These are phyloP conservation scores for Sinelater perroti DNA, from an alignment of 2,888 invertebrate genomes.

Conservation along the genomic window DNA sequence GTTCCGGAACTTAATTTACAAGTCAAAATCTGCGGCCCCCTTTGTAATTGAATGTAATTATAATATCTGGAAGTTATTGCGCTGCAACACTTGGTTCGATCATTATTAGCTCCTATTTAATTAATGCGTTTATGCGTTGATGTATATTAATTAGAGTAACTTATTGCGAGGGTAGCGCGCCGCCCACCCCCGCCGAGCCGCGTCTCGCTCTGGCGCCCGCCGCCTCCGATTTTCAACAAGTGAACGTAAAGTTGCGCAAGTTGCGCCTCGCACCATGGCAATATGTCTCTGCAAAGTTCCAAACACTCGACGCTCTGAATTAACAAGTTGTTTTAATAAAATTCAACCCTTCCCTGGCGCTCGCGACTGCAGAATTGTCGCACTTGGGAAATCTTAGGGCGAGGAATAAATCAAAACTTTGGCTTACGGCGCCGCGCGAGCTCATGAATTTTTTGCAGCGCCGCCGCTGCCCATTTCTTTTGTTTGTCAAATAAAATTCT, in stretches of 20 bases:
- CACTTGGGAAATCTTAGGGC: conserved; percentile 52
- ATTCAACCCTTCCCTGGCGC: conserved; percentile 57
- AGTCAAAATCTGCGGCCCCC: conserved; percentile 40
- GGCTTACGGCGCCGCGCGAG: conserved; percentile 41
- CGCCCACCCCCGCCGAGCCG: conserved; percentile 38
- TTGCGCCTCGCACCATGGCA: conserved; percentile 54
- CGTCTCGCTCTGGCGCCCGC: conserved; percentile 44
- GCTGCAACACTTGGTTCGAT: conserved; percentile 60
- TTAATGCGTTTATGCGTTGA: conserved; percentile 62
- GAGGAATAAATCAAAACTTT: conserved; percentile 61
- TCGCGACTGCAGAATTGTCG: conserved; percentile 52
- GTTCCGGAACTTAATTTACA: conserved; percentile 38
- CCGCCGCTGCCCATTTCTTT: conserved; percentile 2
- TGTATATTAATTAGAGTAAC: conserved; percentile 62
- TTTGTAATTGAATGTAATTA: conserved; percentile 40
- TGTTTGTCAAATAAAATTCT: not conserved
- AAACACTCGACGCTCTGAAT: conserved; percentile 59
- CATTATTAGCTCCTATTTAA: conserved; percentile 61
- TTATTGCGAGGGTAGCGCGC: conserved; percentile 52
- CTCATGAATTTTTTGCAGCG: conserved; percentile 11
- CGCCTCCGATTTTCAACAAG: conserved; percentile 41
- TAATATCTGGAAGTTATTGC: conserved; percentile 46
- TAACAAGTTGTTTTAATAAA: conserved; percentile 63
- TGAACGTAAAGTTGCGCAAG: conserved; percentile 54
- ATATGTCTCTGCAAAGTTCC: conserved; percentile 55